A percentile compares a stretch with the other conserved stretches of the same genome.
phyloP scores from a whole-genome alignment of 2,888 invertebrate species.

The Bembecia ichneumoniformis region DNA sequence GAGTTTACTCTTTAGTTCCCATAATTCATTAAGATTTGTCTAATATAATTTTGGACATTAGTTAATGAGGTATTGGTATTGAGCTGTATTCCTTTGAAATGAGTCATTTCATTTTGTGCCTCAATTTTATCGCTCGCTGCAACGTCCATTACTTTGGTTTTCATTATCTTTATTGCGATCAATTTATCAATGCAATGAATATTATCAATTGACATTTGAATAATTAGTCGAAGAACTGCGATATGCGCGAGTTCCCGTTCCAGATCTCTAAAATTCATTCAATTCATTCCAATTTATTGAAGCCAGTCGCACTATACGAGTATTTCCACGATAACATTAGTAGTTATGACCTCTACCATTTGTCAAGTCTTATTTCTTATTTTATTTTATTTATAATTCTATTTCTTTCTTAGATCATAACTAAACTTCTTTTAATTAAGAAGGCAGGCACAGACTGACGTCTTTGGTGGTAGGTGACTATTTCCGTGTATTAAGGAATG shows the following conservation, averaged over 20 bases:
- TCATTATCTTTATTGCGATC: background rate
- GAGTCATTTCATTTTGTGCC: too few species aligned
- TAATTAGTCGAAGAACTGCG: constrained; percentile 7
- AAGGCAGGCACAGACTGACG: too few species aligned
- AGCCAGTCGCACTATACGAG: background rate
- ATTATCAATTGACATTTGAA: constrained; percentile 4
- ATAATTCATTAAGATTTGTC: too few species aligned
- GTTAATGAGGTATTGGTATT: too few species aligned
- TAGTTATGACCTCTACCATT: background rate
- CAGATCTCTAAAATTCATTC: background rate
- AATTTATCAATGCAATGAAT: constrained; percentile 3
- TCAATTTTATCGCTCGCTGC: background rate
- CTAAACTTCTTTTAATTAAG: too few species aligned
- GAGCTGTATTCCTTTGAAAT: too few species aligned
- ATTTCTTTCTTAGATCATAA: too few species aligned
- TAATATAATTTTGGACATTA: too few species aligned
- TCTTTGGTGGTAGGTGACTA: too few species aligned
- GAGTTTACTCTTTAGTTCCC: too few species aligned
- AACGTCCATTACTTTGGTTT: background rate
- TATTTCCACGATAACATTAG: background rate
- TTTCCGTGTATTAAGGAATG: too few species aligned
- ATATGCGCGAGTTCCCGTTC: background rate
- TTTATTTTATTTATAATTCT: too few species aligned
- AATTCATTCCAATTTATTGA: background rate
- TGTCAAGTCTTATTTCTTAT: background rate